Evolutionary conservation across 2,113 vertebrate genomes (phyloP).

Genomic region (Eubucco bourcierii): DNA sequence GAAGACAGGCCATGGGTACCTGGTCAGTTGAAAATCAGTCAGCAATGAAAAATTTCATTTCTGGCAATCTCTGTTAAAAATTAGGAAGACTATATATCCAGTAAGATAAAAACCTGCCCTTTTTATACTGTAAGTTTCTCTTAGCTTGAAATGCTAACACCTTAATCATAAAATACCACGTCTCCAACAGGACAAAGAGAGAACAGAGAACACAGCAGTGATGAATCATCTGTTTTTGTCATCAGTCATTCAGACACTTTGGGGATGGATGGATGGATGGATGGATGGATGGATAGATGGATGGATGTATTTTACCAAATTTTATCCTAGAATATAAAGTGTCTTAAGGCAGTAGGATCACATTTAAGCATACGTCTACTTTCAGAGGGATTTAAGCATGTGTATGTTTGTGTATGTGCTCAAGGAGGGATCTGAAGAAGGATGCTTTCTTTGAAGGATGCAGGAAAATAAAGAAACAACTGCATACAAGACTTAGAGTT

Average conservation of each 20-base stretch:
- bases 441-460: not conserved
- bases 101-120: not conserved
- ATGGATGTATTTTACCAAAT: not conserved
- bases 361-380: not conserved
- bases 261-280: not conserved
- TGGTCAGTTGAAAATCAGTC: not conserved
- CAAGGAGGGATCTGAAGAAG: not conserved
- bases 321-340: not conserved
- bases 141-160: not conserved
- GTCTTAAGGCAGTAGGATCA: not conserved
- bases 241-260: conserved; percentile 2
- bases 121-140: not conserved
- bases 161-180: not conserved
- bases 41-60: not conserved
- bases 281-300: conserved; percentile 21
- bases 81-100: not conserved
- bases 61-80: not conserved
- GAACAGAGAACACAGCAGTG: not conserved
- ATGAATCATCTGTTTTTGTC: conserved; percentile 46
- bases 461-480: not conserved
- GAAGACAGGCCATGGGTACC: not conserved
- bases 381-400: not conserved
- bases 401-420: not conserved
- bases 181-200: conserved; percentile 5
- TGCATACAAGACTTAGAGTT: not conserved